Evolutionary conservation across 2,113 vertebrate species (phyloP), one percentile per base, ranked within the genome.

Genomic region (Odocoileus hemionus): DNA sequence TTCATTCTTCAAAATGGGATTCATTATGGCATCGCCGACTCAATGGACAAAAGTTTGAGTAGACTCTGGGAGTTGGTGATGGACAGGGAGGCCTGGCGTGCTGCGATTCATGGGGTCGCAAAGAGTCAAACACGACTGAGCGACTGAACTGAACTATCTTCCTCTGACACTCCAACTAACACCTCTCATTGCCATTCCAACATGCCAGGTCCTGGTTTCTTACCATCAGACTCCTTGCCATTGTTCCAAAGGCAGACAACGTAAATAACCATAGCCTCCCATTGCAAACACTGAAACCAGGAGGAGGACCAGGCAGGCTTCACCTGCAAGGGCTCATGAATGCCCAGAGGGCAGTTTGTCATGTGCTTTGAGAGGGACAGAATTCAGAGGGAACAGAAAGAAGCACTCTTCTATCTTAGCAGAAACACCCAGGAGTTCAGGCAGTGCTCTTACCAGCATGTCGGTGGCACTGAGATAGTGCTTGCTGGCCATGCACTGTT

Each of bases 391-490:
- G 36, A 85, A 92, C 52, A 52, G 80, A 57, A 39, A 23, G 15
- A 3, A 30, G 36, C 0, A 3, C 23, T 39, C 58, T 23, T 36
- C 5, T 9, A 10, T 11, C 60, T 36, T 1, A 39, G 45, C 28
- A 33, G 16, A 82, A 58, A 25, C 23, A 23, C 45, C 82, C 79
- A 33, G 61, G 43, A 54, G 52, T 28, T 0, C 8, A 0, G 74
- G 57, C 60, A 2, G 61, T 3, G 50, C 36, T 76, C 99, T 99
- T 98, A 99, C 99, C 99, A 99, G 99, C 99, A 99, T 99, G 97
- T 99, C 99, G 0, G 99, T 99, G 88, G 99, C 99, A 0, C 99
- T 99, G 93, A 99, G 99, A 98, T 99, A 99, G 98, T 99, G 99
- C 98, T 99, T 99, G 99, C 99, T 99, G 82, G 99, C 99, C 99